These are phyloP conservation scores for Sepiola atlantica DNA, from an alignment of 2,888 invertebrate species.

Conservation along the genomic window DNA sequence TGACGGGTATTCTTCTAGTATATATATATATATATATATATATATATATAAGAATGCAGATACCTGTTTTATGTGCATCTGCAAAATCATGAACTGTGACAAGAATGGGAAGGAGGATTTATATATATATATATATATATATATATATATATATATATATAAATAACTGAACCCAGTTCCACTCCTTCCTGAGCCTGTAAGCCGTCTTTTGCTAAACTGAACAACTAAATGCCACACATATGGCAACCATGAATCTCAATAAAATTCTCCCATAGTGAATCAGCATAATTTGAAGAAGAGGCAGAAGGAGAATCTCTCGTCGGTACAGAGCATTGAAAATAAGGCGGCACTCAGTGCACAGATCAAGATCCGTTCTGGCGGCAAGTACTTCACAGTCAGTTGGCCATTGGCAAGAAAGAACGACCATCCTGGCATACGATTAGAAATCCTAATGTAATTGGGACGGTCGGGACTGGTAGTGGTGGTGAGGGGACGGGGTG, in stretches of 20 bases:
- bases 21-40: background rate
- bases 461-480: background rate
- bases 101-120: background rate
- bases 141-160: background rate
- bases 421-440: conserved; percentile 22
- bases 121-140: too few relatives aligned
- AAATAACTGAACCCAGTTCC: background rate
- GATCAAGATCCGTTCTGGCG: conserved; percentile 2
- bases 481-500: background rate
- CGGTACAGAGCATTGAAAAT: background rate
- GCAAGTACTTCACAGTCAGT: conserved; percentile 4
- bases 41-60: background rate
- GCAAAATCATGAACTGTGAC: background rate
- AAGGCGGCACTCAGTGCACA: conserved; percentile 32
- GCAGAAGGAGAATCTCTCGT: background rate
- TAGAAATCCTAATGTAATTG: conserved; percentile 21
- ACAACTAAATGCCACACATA: conserved; percentile 22
- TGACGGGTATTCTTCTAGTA: too few relatives aligned
- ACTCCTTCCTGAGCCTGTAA: conserved; percentile 21
- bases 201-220: background rate
- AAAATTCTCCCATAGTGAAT: conserved; percentile 21
- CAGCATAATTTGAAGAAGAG: conserved; percentile 14
- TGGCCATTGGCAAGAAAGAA: conserved; percentile 32
- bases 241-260: conserved; percentile 18
- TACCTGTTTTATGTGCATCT: background rate